Evolutionary conservation across 1,140 invertebrate species (phyloP).

Genomic region (Pentalonia nigronervosa): DNA sequence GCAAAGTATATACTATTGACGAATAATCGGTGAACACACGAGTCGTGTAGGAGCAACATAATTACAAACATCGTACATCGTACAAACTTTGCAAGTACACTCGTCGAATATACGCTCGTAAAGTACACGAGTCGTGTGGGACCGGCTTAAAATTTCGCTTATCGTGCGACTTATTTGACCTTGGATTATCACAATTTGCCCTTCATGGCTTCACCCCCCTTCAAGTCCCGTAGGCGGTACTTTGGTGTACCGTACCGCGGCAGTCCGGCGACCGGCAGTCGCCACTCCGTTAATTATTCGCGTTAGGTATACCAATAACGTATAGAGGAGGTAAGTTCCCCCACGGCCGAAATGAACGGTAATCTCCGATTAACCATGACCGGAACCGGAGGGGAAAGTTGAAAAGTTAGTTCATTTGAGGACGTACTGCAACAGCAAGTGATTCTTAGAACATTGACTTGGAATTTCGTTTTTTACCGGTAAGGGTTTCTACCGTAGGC

Average conservation of each 20-base stretch:
- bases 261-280: not conserved
- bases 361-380: not conserved
- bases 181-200: constrained; percentile 53
- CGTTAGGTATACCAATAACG: not conserved
- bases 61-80: too few relatives aligned
- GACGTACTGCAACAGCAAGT: not conserved
- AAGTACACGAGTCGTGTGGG: too few relatives aligned
- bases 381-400: not conserved
- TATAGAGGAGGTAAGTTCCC: not conserved
- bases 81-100: too few relatives aligned
- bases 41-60: too few relatives aligned
- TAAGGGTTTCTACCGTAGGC: not conserved
- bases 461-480: not conserved
- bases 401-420: constrained; percentile 3
- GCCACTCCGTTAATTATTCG: not conserved
- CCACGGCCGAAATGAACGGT: not conserved
- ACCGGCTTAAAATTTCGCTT: not conserved
- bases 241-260: too few relatives aligned
- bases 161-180: not conserved
- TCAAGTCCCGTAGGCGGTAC: not conserved
- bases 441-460: not conserved
- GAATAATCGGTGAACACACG: too few relatives aligned
- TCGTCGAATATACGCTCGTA: too few relatives aligned
- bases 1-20: too few relatives aligned
- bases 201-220: not conserved